phyloP scores from a whole-genome alignment of 2,888 invertebrate species.

The Sminthurides aquaticus region DNA sequence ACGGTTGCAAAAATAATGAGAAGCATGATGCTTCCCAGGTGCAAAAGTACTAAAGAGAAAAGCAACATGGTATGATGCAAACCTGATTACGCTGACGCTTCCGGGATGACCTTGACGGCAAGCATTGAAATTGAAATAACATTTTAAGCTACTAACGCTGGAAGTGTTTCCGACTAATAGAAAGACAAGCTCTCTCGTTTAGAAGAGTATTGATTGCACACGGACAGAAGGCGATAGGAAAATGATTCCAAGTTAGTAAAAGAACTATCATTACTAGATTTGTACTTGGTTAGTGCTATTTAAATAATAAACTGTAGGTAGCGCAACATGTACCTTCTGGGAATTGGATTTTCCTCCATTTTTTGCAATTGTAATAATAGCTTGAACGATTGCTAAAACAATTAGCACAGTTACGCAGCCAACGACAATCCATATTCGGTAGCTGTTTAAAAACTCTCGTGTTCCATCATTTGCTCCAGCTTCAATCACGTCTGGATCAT shows the following conservation, averaged over 20 bases:
- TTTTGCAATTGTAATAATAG: conserved; percentile 71
- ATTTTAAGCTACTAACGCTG: too few species aligned
- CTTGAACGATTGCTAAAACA: conserved; percentile 72
- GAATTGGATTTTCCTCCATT: conserved; percentile 52
- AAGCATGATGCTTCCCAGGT: too few species aligned
- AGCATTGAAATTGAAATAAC: background rate
- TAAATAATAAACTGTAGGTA: background rate
- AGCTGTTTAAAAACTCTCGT: conserved; percentile 18
- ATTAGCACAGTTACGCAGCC: conserved; percentile 73
- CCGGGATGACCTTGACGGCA: background rate
- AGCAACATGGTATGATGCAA: too few species aligned
- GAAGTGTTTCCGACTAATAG: too few species aligned
- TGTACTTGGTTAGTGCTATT: background rate
- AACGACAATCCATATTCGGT: conserved; percentile 67
- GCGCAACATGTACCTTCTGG: conserved; percentile 58
- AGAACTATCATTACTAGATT: too few species aligned
- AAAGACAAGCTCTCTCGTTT: too few species aligned
- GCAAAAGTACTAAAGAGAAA: too few species aligned
- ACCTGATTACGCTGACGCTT: background rate
- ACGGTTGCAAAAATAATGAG: too few species aligned
- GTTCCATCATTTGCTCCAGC: conserved; percentile 24
- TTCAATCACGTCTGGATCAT: conserved; percentile 11
- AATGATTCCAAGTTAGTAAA: too few species aligned
- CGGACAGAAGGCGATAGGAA: too few species aligned
- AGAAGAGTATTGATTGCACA: too few species aligned